Base-by-base conservation (phyloP, 1,140 invertebrate species). In the Nomia melanderi region DNA sequence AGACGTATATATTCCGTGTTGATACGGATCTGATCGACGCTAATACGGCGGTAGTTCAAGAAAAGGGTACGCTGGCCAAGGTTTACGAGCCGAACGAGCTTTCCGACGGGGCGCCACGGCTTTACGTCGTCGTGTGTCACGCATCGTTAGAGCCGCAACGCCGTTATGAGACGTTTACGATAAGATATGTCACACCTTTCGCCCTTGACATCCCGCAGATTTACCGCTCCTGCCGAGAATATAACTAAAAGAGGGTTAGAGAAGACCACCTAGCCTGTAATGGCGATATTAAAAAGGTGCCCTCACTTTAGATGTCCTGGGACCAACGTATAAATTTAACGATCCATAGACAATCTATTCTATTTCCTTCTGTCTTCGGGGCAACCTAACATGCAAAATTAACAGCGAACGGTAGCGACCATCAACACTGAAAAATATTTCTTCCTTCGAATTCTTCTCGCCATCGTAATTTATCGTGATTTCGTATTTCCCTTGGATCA, bases 81-180 rank as follows among this genome's bases (percentile, higher is more conserved):
- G 85, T 88, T 88, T 88, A 88, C 86, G 87, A 89, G 86, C 71
- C 60, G 39, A 33, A 8, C 69, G 77, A 73, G 73, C 79, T 74
- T 86, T 82, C 75, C 78, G 70, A 83, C 77, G 67, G 79, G 70
- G 66, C 63, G 74, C 77, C 78, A 67, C 57, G 79, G 77, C 84
- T 90, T 88, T 85, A 90, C 75, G 84, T 89, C 86, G 88, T 86
- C 88, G 84, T 90, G 85, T 89, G 88, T 89, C 88, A 88, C 83
- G 84, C 86, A 82, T 90, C 88, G 88, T 90, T 90, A 90, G 83
- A 86, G 85, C 85, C 84, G 86, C 81, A 80, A 84, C 82, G 81
- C 81, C 82, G 84, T 89, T 90, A 89, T 90, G 88, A 90, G 88
- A 90, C 88, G 83, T 90, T 90, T 90, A 90, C 89, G 88, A 90